Conservation (phyloP, 2,797 vertebrate genomes). For the Trachurus trachurus region DNA sequence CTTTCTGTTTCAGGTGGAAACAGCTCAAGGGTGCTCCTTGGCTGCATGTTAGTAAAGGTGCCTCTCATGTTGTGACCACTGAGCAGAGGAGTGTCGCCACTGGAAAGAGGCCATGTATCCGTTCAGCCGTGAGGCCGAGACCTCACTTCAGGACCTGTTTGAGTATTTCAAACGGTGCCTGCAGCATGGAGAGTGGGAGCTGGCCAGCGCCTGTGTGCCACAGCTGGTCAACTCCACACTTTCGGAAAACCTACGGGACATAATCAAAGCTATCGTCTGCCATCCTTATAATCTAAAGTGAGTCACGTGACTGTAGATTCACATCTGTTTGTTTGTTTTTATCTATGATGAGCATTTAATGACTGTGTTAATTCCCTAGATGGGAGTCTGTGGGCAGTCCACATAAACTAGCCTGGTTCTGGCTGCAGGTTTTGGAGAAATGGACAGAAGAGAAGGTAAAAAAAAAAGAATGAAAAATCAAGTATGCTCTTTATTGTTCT, state of each 20-base stretch:
- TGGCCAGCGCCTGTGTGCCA: slow-evolving; percentile 91
- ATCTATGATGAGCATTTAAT: background rate
- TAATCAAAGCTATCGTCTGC: slow-evolving; percentile 88
- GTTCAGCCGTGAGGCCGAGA: slow-evolving; percentile 89
- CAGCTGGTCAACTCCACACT: slow-evolving; percentile 86
- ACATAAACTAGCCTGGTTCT: slow-evolving; percentile 93
- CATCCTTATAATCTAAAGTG: slow-evolving; percentile 89
- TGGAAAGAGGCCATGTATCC: slow-evolving; percentile 82
- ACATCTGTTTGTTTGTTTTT: no score
- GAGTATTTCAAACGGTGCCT: slow-evolving; percentile 91
- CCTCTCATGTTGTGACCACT: slow-evolving; percentile 38
- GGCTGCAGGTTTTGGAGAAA: slow-evolving; percentile 93
- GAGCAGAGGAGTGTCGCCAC: slow-evolving; percentile 30
- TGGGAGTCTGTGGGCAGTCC: slow-evolving; percentile 88
- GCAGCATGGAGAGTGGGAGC: slow-evolving; percentile 91
- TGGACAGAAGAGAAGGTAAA: slow-evolving; percentile 89
- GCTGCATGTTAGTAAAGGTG: background rate
- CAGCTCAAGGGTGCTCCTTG: slow-evolving; percentile 1
- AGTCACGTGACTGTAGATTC: slow-evolving; percentile 48
- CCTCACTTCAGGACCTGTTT: slow-evolving; percentile 89
- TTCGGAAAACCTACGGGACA: slow-evolving; percentile 80
- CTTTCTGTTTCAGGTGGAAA: slow-evolving; percentile 54
- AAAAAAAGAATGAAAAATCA: slow-evolving; percentile 15
- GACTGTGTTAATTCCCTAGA: slow-evolving; percentile 63
- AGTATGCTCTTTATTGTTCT: background rate